Evolutionary conservation across 2,113 vertebrate genomes (phyloP), one percentile per base, ranked within the genome.

Genomic region (Phalacrocorax pelagicus): DNA sequence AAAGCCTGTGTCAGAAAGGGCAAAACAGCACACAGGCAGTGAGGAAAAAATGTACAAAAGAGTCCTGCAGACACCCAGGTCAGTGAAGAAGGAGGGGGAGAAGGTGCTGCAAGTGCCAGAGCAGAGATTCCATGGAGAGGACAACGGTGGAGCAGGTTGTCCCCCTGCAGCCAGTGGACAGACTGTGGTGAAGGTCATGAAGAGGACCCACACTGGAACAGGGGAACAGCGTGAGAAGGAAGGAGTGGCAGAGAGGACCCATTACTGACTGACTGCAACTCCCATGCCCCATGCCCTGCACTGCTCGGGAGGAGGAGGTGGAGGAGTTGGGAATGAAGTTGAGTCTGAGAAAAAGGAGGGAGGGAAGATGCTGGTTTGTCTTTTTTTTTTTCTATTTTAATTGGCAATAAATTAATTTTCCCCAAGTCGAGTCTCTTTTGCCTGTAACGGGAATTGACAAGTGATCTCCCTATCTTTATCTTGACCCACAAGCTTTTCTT

Each of bases 381-480:
- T 44, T 51, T 32, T 71, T 58, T 58, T 79, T 10, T 2, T 2
- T 1, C 30, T 42, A 26, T 57, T 96, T 77, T 69, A 59, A 59
- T 30, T 69, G 16, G 13, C n/a, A 66, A 51, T 36, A 80, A 58
- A 51, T 73, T 66, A 54, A 34, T 91, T 74, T 71, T 71, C 29
- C 26, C 30, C 10, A 34, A 38, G 29, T 63, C 0, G 0, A 90
- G 22, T 15, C n/a, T 66, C 30, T 44, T 81, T 61, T 54, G 30
- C 54, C 49, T 34, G 0, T 88, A 91, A 74, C 16, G 62, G 49
- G 51, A 44, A 70, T 9, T 58, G 23, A 4, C 22, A 75, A 75
- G 32, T 30, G 11, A 51, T 71, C 29, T 11, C 51, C 18, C 27
- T 73, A 8, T 51, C 36, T 81, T 81, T n/a, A 62, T 81, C 34